phyloP scores from a whole-genome alignment of 1,140 invertebrate genomes.

The Nephotettix cincticeps region DNA sequence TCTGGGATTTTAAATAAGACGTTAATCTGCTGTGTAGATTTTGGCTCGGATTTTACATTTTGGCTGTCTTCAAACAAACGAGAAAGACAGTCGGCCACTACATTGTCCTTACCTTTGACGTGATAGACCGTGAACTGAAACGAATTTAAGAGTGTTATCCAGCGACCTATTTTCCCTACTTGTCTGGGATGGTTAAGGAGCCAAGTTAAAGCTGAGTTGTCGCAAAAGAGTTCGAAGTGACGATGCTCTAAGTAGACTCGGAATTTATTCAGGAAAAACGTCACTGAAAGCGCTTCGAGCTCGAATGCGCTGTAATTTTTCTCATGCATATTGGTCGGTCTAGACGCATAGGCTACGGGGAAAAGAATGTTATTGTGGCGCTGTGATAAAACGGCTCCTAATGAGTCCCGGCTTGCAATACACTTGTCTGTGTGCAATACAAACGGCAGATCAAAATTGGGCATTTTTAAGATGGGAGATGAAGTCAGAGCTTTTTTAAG shows the following conservation, averaged over 20 bases:
- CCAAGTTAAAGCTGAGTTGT: not conserved
- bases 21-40: not conserved
- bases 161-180: not conserved
- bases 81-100: not conserved
- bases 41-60: not conserved
- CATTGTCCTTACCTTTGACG: not conserved
- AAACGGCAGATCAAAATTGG: not conserved
- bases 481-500: not conserved
- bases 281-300: not conserved
- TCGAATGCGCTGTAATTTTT: constrained; percentile 7
- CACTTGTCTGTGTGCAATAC: not conserved
- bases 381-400: not conserved
- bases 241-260: constrained; percentile 6
- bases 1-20: not conserved
- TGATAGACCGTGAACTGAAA: not conserved
- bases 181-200: not conserved
- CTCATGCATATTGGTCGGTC: not conserved
- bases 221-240: not conserved
- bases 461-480: not conserved
- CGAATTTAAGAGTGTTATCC: not conserved
- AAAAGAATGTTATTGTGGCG: not conserved
- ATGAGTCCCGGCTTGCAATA: not conserved
- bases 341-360: not conserved
- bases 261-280: not conserved
- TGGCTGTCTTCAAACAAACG: not conserved